Evolutionary conservation across 37 sponge, comb jelly and placozoan genomes (phyloP), one percentile per base, ranked within the genome.

Genomic region (Oscarella lobularis): DNA sequence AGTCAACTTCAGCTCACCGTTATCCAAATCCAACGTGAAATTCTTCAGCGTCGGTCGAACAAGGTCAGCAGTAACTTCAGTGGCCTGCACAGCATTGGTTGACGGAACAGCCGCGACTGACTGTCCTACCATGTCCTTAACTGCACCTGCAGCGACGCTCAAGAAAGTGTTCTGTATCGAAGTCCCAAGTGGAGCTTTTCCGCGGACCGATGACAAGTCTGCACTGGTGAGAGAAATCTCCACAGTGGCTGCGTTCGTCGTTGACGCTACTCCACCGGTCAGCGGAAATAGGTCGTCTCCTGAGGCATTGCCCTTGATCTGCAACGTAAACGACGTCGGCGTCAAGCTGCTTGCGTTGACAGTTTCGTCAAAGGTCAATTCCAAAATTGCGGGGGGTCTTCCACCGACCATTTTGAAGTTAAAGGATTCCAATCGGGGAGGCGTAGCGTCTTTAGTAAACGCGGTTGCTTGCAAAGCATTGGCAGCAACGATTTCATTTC

Each of bases 21-120:
- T 72, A 81, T 91, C 77, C 40, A 91, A n/a, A 79, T 87, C 81
- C 6, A 91, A 80, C 5, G 85, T 80, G 75, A 91, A 91, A 38
- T 73, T 77, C 1, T 84, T 54, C 33, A 91, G 74, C 39, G 78
- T 85, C 39, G 92, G 92, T 4, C 6, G 71, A 68, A 68, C 71
- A 68, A 29, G 6, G 31, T 68, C 71, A 68, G 71, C 71, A 30
- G 71, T 68, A 14, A 68, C 20, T 2, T 31, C 72, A 1, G 74
- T 68, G n/a, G 94, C 87, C 74, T 75, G 82, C 31, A 80, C 72
- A 1, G 94, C 90, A 72, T 84, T 66, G 4, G 40, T 38, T 1
- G 9, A 27, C 20, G 83, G 35, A 68, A 85, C 86, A 5, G 83
- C 82, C n/a, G 3, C 37, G 77, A 93, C 73, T 9, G 55, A 70